phyloP scores from a whole-genome alignment of 30 jellyfish, hydroid and myxozoan genomes.

The Clytia hemisphaerica region DNA sequence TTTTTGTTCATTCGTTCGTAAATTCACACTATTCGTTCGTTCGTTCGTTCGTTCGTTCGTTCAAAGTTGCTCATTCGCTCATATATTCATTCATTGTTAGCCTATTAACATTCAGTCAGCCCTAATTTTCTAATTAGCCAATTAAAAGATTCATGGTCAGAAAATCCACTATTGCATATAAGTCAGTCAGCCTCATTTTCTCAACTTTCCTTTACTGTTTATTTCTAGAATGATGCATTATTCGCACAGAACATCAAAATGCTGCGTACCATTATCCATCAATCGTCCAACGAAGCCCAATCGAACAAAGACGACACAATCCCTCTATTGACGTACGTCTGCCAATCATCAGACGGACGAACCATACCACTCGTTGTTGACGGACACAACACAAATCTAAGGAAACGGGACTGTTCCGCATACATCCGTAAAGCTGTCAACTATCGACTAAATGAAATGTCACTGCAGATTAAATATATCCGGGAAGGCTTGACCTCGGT shows the following conservation, averaged over 20 bases:
- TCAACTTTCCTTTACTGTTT: too few relatives aligned
- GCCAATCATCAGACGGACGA: slow-evolving; percentile 85
- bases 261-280: slow-evolving; percentile 1
- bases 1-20: background rate
- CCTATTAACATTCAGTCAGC: too few relatives aligned
- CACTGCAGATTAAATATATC: slow-evolving; percentile 48
- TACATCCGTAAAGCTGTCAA: slow-evolving; percentile 54
- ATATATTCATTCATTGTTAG: too few relatives aligned
- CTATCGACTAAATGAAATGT: slow-evolving; percentile 64
- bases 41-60: too few relatives aligned
- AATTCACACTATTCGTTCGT: too few relatives aligned
- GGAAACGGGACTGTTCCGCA: slow-evolving; percentile 50
- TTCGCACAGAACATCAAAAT: slow-evolving; percentile 44
- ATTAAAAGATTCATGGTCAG: too few relatives aligned
- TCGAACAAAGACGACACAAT: slow-evolving; percentile 30
- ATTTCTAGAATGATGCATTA: slow-evolving; percentile 54
- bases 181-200: too few relatives aligned
- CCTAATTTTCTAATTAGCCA: too few relatives aligned
- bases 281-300: background rate
- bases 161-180: too few relatives aligned
- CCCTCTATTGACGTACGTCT: slow-evolving; percentile 72
- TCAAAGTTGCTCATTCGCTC: background rate
- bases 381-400: slow-evolving; percentile 63
- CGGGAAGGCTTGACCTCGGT: slow-evolving; percentile 72
- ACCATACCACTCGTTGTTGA: slow-evolving; percentile 70